These are phyloP conservation scores for Physocephala rufipes DNA, from an alignment of 2,888 invertebrate species.

Conservation along the genomic window DNA sequence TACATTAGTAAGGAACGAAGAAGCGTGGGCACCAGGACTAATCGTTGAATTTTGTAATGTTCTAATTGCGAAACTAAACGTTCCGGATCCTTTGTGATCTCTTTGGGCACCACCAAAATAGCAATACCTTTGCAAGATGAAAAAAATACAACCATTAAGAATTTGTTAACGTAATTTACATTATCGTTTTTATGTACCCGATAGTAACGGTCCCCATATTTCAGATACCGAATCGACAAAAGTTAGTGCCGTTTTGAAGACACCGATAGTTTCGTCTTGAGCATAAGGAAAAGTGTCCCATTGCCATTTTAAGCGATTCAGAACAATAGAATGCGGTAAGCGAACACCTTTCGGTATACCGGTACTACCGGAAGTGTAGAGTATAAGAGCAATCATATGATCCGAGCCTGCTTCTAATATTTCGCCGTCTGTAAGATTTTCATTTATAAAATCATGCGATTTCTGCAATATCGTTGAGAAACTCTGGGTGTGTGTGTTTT, in stretches of 20 bases:
- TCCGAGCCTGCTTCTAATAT: constrained; percentile 59
- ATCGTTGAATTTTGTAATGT: constrained; percentile 78
- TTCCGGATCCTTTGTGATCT: constrained; percentile 81
- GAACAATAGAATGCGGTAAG: constrained; percentile 77
- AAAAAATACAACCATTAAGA: background rate
- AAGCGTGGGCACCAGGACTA: constrained; percentile 86
- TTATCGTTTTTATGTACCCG: constrained; percentile 49
- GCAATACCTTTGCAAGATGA: constrained; percentile 65
- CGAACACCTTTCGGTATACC: constrained; percentile 91
- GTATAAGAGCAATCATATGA: constrained; percentile 56
- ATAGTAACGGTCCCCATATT: constrained; percentile 85
- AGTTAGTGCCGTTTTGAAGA: constrained; percentile 90
- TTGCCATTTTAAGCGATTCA: constrained; percentile 90
- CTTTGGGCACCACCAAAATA: constrained; percentile 78
- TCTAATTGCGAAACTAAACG: constrained; percentile 75
- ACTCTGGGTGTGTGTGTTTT: constrained; percentile 51
- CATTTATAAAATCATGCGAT: constrained; percentile 51
- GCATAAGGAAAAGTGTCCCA: constrained; percentile 83
- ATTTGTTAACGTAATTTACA: background rate
- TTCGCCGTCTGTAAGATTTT: constrained; percentile 61
- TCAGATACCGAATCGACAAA: constrained; percentile 91
- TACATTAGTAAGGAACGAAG: constrained; percentile 82
- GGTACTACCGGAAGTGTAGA: constrained; percentile 80
- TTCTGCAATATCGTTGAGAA: constrained; percentile 56
- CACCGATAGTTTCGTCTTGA: constrained; percentile 74